Evolutionary conservation across 2,888 invertebrate genomes (phyloP).

Genomic region (Carcina quercana): DNA sequence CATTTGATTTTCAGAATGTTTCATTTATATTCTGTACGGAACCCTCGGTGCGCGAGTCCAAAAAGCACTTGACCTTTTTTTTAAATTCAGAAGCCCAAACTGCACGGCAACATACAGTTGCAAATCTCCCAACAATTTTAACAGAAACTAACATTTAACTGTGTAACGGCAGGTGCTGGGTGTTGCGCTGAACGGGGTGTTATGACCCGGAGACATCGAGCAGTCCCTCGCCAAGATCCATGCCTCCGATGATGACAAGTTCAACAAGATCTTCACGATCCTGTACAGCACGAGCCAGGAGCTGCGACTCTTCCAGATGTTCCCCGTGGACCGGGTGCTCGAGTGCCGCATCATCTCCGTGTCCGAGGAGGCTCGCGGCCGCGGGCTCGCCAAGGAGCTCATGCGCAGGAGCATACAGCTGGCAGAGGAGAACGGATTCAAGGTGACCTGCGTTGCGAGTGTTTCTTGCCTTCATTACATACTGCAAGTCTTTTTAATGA

Average conservation of each 20-base stretch:
- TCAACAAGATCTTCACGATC: slow-evolving; percentile 85
- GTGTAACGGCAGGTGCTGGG: slow-evolving; percentile 79
- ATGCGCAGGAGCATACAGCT: slow-evolving; percentile 79
- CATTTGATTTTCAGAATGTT: too few species aligned
- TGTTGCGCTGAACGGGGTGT: slow-evolving; percentile 85
- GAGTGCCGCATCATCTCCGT: slow-evolving; percentile 89
- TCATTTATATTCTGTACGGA: too few species aligned
- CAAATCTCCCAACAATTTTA: too few species aligned
- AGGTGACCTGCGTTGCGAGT: too few species aligned
- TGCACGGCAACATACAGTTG: too few species aligned
- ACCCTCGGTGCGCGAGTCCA: too few species aligned
- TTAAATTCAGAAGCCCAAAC: too few species aligned
- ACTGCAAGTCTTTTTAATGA: too few species aligned
- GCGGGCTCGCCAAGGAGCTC: slow-evolving; percentile 83
- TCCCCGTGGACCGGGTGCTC: slow-evolving; percentile 79
- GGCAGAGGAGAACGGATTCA: slow-evolving; percentile 79
- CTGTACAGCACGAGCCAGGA: slow-evolving; percentile 81
- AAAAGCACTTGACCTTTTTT: too few species aligned
- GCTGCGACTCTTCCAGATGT: slow-evolving; percentile 78
- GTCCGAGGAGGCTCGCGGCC: slow-evolving; percentile 80
- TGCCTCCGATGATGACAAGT: slow-evolving; percentile 79
- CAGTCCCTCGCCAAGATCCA: slow-evolving; percentile 79
- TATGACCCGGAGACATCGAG: slow-evolving; percentile 82
- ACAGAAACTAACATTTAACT: not conserved
- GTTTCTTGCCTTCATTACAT: too few species aligned